Evolutionary conservation across 2,888 invertebrate species (phyloP), one percentile per base, ranked within the genome.

Genomic region (Malacosoma neustria): DNA sequence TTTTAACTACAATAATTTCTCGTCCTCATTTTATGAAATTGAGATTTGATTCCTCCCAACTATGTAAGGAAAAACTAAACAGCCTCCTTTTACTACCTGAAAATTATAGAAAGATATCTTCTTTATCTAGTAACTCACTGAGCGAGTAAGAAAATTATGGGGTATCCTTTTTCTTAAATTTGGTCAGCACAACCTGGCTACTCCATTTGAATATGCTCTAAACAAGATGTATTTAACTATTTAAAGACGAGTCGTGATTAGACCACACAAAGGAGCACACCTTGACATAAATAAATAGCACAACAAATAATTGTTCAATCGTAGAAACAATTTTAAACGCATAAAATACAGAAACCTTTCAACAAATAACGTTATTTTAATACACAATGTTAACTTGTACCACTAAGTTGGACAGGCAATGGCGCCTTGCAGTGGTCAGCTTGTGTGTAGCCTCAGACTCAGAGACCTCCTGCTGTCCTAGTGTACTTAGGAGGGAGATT

Each of bases 191-290:
- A n/a, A n/a, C n/a, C n/a, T n/a, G n/a, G n/a, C n/a, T n/a, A n/a
- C n/a, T n/a, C n/a, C n/a, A n/a, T n/a, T n/a, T n/a, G n/a, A n/a
- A n/a, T n/a, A n/a, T n/a, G n/a, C n/a, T n/a, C n/a, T n/a, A n/a
- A n/a, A n/a, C n/a, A n/a, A n/a, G n/a, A n/a, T n/a, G n/a, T n/a
- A n/a, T n/a, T n/a, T n/a, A n/a, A n/a, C n/a, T n/a, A n/a, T n/a
- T n/a, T n/a, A 33, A 30, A 36, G 39, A 39, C 30, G 37, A 30
- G 38, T 37, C 37, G 35, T 35, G 38, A 35, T 33, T 35, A 13
- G 15, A 32, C 38, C 31, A 15, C 32, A 34, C 29, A 29, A 15
- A 35, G 35, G 11, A 6, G 33, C 35, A 33, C 22, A 29, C 41
- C 41, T 41, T 41, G 41, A 34, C 38, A 41, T 22, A 29, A 29